Evolutionary conservation across 2,113 vertebrate species (phyloP).

Genomic region (Tetraodon nigroviridis): DNA sequence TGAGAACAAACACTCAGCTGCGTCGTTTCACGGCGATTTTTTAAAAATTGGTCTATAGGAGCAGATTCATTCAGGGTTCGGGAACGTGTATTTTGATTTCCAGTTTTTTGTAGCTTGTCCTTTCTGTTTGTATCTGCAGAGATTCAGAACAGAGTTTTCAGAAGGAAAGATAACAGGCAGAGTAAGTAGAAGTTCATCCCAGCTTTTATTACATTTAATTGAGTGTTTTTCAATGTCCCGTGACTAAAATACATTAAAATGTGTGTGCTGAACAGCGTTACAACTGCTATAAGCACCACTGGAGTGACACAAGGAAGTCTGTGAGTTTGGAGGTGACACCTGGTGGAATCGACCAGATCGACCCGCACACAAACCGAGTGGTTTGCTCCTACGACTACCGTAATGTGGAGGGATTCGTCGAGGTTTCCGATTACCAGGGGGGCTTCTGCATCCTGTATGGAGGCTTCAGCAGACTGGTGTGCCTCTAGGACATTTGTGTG

Average conservation of each 20-base stretch:
- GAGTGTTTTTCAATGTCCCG: background rate
- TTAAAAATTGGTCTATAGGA: background rate
- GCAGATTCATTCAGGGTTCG: background rate
- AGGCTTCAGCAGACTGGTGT: slow-evolving; percentile 93
- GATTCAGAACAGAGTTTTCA: slow-evolving; percentile 97
- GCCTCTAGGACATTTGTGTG: slow-evolving; percentile 22
- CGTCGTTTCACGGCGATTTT: background rate
- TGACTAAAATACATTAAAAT: background rate
- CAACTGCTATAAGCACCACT: slow-evolving; percentile 98
- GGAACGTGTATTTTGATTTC: background rate
- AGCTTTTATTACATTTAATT: background rate
- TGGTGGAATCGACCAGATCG: slow-evolving; percentile 95
- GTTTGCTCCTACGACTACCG: slow-evolving; percentile 98
- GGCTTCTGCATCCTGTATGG: slow-evolving; percentile 95
- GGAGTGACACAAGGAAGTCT: slow-evolving; percentile 86
- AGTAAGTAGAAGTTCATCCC: slow-evolving; percentile 71
- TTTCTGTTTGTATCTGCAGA: slow-evolving; percentile 67
- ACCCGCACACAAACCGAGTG: slow-evolving; percentile 87
- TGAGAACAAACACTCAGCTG: slow-evolving; percentile 63
- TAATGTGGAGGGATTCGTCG: slow-evolving; percentile 95
- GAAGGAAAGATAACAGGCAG: slow-evolving; percentile 99
- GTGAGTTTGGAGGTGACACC: slow-evolving; percentile 95
- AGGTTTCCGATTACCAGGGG: slow-evolving; percentile 90
- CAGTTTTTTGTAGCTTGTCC: background rate
- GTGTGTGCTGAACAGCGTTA: slow-evolving; percentile 77